Conservation (phyloP, 1,140 invertebrate species). For the Bradysia coprophila region DNA sequence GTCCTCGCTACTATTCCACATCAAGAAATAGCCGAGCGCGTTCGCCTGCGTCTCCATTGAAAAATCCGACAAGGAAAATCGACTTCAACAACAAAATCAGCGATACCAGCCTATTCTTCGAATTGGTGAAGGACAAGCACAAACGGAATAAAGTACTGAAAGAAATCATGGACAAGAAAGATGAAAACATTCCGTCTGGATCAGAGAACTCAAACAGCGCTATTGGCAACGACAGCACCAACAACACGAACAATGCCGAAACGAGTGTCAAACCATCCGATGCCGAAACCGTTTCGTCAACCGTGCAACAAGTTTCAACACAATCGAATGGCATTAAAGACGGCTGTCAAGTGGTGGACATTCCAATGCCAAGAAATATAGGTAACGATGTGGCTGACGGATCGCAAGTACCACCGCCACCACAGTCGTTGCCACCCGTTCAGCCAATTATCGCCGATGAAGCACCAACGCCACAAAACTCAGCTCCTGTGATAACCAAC, state of each 20-base stretch:
- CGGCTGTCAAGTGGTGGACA: constrained; percentile 24
- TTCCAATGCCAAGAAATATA: constrained; percentile 35
- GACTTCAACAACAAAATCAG: constrained; percentile 53
- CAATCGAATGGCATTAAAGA: neutral
- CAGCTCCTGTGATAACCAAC: neutral
- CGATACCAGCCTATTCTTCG: constrained; percentile 72
- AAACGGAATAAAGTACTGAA: constrained; percentile 55
- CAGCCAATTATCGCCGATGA: neutral
- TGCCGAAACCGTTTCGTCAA: neutral
- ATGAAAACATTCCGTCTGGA: constrained; percentile 21
- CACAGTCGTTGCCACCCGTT: neutral
- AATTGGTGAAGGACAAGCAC: constrained; percentile 67
- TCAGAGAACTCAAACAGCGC: constrained; percentile 1
- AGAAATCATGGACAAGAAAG: constrained; percentile 38
- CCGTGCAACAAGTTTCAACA: neutral
- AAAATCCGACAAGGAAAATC: constrained; percentile 20
- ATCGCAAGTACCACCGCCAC: constrained; percentile 1
- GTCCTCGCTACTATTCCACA: neutral
- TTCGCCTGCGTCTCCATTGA: neutral
- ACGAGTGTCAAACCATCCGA: constrained; percentile 2
- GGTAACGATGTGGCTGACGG: constrained; percentile 1
- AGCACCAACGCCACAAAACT: neutral
- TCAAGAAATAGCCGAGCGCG: neutral
- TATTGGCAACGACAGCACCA: neutral
- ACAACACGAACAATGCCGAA: neutral